These are phyloP conservation scores for Marmota flaviventris DNA, from an alignment of 2,113 vertebrate genomes.

Conservation along the genomic window DNA sequence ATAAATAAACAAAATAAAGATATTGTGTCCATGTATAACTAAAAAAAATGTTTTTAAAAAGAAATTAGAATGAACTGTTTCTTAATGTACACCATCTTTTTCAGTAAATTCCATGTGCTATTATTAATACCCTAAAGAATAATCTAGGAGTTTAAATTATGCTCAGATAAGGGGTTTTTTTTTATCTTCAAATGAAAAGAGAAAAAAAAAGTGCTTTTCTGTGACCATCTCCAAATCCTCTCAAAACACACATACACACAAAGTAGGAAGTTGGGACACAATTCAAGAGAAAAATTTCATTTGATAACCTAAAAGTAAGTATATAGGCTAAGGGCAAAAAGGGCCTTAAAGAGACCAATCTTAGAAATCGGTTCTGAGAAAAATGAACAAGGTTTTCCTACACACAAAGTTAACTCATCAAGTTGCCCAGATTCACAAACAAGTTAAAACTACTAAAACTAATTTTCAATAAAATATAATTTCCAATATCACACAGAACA, in stretches of 20 bases:
- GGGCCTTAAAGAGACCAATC: background rate
- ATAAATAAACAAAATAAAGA: too few species aligned
- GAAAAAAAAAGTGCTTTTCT: background rate
- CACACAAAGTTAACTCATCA: background rate
- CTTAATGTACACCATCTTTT: constrained; percentile 20
- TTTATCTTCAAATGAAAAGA: background rate
- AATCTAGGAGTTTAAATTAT: background rate
- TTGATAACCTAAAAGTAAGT: constrained; percentile 45
- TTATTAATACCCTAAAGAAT: background rate
- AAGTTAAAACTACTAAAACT: background rate
- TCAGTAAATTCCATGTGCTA: background rate
- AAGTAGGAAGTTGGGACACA: background rate
- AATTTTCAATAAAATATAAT: background rate
- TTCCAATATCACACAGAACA: background rate
- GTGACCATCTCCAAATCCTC: background rate
- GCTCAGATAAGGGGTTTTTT: background rate
- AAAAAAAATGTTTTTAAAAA: background rate
- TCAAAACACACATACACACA: background rate
- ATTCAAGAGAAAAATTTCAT: background rate
- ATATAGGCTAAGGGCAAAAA: background rate
- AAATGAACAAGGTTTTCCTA: background rate
- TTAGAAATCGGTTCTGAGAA: background rate
- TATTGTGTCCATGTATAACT: too few species aligned
- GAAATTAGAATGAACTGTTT: background rate
- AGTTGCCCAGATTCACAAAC: background rate